Evolutionary conservation across 2,113 vertebrate genomes (phyloP), one percentile per base, ranked within the genome.

Genomic region (Furnarius figulus): DNA sequence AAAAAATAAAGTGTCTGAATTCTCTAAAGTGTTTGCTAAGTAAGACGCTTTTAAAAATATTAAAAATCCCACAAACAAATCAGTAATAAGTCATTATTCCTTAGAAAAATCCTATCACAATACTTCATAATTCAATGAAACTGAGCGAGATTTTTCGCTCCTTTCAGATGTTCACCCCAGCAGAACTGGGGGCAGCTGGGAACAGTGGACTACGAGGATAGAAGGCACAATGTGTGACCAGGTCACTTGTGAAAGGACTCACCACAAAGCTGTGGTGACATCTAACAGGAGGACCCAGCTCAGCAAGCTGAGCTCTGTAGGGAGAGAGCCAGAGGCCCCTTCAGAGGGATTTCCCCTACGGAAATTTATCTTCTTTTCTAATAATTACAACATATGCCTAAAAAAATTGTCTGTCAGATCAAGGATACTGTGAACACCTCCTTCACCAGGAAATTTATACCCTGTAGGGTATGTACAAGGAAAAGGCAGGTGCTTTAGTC

Each of bases 181-280:
- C 10, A 87, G 72, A 56, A 28, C 50, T 47, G 71, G 63, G 70
- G 44, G 53, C 52, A 84, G 49, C 52, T 2, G 1, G 39, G 56
- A 59, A 21, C 37, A 71, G 70, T 9, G 30, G 39, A 27, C 59
- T 58, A 11, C 3, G 66, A 59, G 37, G 85, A n/a, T n/a, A 78
- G 77, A 95, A 96, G 96, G 96, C 95, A 97, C 91, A 39, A 40
- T 4, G 77, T 94, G 92, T 75, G 75, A 89, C 23, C 58, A 94
- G 70, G 96, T 75, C 96, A 95, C 95, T 95, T 91, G 80, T 68
- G 90, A 95, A 94, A 90, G 61, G 46, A 66, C 35, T 81, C 61
- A 70, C 72, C 83, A 86, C 0, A 0, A 67, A 50, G 53, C 35
- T 2, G 8, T 30, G 71, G n/a, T 59, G 63, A 80, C 46, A 67